phyloP scores from a whole-genome alignment of 2,113 vertebrate species.

The Motacilla tschutschensis region DNA sequence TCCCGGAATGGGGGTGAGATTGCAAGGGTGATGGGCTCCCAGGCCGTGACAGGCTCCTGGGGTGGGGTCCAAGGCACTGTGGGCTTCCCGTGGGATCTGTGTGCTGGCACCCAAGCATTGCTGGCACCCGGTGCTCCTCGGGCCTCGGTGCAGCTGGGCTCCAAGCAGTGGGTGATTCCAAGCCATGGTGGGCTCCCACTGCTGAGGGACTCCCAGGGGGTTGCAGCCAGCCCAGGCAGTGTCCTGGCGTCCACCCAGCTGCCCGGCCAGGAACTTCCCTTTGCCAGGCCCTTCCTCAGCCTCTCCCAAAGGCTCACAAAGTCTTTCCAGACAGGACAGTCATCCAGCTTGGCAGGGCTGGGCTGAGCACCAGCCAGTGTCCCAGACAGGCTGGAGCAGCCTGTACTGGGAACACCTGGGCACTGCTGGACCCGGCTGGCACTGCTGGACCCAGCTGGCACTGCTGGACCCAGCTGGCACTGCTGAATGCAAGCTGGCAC shows the following conservation, averaged over 20 bases:
- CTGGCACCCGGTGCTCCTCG: neutral
- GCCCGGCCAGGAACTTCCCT: neutral
- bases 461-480: neutral
- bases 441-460: neutral
- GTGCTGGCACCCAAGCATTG: neutral
- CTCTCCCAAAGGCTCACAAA: neutral
- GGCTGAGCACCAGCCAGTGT: neutral
- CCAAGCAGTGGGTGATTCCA: neutral
- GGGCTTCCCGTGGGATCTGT: neutral
- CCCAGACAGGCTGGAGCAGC: neutral
- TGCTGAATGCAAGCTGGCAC: neutral
- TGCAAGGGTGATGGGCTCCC: neutral
- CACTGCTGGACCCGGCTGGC: neutral
- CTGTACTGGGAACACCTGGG: neutral
- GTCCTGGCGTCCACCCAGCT: neutral
- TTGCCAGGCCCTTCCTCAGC: neutral
- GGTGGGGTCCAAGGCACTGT: neutral
- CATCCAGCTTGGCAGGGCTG: neutral
- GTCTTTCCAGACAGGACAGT: neutral
- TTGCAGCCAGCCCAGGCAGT: fast-evolving
- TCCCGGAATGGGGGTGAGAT: too few relatives aligned
- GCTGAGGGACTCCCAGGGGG: neutral
- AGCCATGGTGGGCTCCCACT: neutral
- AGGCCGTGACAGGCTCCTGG: neutral
- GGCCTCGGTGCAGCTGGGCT: neutral